Conservation (phyloP, 2,113 vertebrate species). For the Dunckerocampus dactyliophorus region DNA sequence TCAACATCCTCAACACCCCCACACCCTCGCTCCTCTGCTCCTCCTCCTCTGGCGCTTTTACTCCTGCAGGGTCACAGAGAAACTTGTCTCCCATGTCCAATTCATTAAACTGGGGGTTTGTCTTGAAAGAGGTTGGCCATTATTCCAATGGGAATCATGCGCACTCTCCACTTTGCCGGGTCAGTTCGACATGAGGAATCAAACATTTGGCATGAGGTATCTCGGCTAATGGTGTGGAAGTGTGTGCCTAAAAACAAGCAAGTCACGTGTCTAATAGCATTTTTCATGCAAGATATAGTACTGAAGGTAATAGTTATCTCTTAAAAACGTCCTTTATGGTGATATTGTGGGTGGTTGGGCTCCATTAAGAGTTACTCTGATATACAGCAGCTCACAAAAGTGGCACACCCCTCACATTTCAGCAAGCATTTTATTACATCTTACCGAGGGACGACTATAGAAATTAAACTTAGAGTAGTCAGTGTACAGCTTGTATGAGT, state of each 20-base stretch:
- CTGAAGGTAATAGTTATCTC: slow-evolving; percentile 28
- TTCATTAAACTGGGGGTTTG: slow-evolving; percentile 52
- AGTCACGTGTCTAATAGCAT: slow-evolving; percentile 27
- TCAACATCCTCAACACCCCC: slow-evolving; percentile 36
- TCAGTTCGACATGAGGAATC: slow-evolving; percentile 35
- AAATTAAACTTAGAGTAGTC: too few species aligned
- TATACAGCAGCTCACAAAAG: slow-evolving; percentile 40
- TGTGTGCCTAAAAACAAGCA: slow-evolving; percentile 36
- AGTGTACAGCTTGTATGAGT: too few species aligned
- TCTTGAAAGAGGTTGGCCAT: slow-evolving; percentile 48
- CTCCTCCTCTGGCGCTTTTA: slow-evolving; percentile 21
- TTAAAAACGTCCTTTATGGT: slow-evolving; percentile 45
- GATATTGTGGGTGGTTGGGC: slow-evolving; percentile 39
- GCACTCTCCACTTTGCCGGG: slow-evolving; percentile 34
- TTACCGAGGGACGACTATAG: too few species aligned
- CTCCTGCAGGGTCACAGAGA: slow-evolving; percentile 38
- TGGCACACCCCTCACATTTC: too few species aligned
- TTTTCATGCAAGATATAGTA: slow-evolving; percentile 34
- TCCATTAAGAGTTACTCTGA: slow-evolving; percentile 26
- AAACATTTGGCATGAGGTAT: slow-evolving; percentile 48
- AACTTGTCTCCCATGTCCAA: slow-evolving; percentile 33
- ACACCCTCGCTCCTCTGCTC: background rate
- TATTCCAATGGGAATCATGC: slow-evolving; percentile 42
- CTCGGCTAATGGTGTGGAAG: slow-evolving; percentile 48
- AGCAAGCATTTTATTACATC: too few species aligned